These are phyloP conservation scores for Arnoldichthys spilopterus DNA, from an alignment of 2,797 vertebrate genomes.

Conservation along the genomic window DNA sequence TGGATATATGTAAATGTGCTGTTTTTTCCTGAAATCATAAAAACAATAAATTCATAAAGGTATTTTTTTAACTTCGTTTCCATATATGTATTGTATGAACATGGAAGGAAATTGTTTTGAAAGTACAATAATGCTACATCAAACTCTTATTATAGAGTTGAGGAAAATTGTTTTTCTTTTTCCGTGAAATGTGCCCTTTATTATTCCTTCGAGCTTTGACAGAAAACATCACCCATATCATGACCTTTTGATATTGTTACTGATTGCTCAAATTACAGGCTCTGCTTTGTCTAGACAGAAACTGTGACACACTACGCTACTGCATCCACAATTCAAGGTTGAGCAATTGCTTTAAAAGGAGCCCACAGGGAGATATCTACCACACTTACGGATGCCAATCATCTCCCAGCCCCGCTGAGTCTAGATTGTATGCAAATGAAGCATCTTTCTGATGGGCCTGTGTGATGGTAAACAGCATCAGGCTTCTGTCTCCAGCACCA, in stretches of 20 bases:
- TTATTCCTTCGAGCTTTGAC: background rate
- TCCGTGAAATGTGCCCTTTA: background rate
- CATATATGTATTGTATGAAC: no score
- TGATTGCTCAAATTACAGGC: conserved; percentile 16
- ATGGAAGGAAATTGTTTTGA: no score
- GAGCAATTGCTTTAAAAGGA: conserved; percentile 17
- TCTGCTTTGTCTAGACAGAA: conserved; percentile 20
- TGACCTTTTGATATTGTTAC: conserved; percentile 10
- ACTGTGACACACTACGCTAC: background rate
- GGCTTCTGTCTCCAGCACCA: background rate
- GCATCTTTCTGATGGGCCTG: conserved; percentile 10
- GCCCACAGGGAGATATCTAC: conserved; percentile 19
- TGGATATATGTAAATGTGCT: no score
- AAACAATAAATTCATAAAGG: no score
- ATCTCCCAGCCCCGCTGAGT: background rate
- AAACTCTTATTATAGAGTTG: background rate
- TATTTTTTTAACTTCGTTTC: no score
- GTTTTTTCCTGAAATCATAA: no score
- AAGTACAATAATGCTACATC: no score
- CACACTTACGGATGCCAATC: background rate
- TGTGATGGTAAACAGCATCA: conserved; percentile 9
- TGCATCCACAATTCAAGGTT: conserved; percentile 3
- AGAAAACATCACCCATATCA: conserved; percentile 3
- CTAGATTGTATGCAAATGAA: conserved; percentile 31
- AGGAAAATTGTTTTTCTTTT: background rate